Base-by-base conservation (phyloP, 2,797 vertebrate species). In the Vireo griseus region DNA sequence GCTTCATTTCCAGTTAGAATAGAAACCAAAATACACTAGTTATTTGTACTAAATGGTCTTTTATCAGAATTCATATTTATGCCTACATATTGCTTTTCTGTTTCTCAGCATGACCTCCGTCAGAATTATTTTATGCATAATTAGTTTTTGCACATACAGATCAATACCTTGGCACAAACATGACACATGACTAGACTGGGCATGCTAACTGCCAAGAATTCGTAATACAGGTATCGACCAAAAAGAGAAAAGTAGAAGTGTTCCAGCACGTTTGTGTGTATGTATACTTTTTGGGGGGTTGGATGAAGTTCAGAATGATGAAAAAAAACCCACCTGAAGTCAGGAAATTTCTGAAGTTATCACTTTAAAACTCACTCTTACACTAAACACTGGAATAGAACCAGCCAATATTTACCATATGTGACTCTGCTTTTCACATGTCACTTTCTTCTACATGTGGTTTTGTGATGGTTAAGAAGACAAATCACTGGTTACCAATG, bases 41-140 rank as follows among this genome's bases (percentile, higher is more conserved):
- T 88, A 92, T 86, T 92, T 93, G 73, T 77, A 87, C 40, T 93
- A 96, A 97, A 91, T 75, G 79, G 26, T 50, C 55, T 96, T 92
- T 96, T 85, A 92, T 95, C 94, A 96, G 85, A 84, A 65, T 35
- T 48, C 92, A 25, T 71, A 77, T 78, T 79, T 93, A 80, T 72
- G 72, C 45, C 90, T 74, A 79, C 69, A 31, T 74, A 35, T 40
- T 74, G 19, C 8, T 95, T 80, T 93, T 75, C 52, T 69, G 13
- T 42, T 94, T 80, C 57, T 87, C 47, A 85, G 31, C 50, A 26
- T 25, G 28, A 17, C 40, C 37, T 54, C 45, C 76, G 24, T 72
- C 45, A 93, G 62, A 89, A 89, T 81, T 88, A 69, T 84, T 90
- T 93, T 80, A 55, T 72, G 9, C 24, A 62, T 39, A 67, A 77